Percentiles rank a stretch among this genome's conserved stretches.
Conservation (phyloP, 1,140 invertebrate genomes). For the Papilio dardanus region DNA sequence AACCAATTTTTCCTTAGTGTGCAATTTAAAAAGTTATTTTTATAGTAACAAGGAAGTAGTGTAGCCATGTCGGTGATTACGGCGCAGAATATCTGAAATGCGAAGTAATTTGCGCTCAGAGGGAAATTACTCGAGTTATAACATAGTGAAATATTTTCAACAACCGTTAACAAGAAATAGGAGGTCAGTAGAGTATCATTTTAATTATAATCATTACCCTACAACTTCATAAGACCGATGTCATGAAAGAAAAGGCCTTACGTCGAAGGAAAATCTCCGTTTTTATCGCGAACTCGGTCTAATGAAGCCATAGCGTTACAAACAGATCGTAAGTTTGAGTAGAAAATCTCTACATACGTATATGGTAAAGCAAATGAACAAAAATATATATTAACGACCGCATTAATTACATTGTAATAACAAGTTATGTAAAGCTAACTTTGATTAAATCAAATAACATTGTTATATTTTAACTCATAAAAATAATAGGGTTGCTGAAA, state of each 20-base stretch:
- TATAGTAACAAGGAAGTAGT: not conserved
- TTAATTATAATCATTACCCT: not conserved
- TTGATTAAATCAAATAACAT: constrained; percentile 3
- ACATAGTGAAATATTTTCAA: not conserved
- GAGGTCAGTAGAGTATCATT: not conserved
- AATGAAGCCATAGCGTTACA: no score
- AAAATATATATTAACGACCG: not conserved
- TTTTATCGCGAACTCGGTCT: no score
- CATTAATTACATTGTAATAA: not conserved
- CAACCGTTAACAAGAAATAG: not conserved
- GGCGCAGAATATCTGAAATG: not conserved
- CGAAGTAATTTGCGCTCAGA: constrained; percentile 1
- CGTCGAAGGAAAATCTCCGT: no score
- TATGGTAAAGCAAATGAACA: not conserved
- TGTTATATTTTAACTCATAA: not conserved
- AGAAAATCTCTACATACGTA: no score
- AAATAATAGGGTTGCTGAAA: not conserved
- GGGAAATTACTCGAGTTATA: not conserved
- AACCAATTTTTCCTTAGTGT: not conserved
- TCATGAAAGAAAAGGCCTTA: no score
- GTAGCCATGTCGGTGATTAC: not conserved
- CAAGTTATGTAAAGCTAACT: not conserved
- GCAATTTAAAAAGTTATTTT: not conserved
- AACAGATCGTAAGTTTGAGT: no score
- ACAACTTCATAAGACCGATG: not conserved